Evolutionary conservation across 2,888 invertebrate genomes (phyloP).

Genomic region (Hoplodrina blanda): DNA sequence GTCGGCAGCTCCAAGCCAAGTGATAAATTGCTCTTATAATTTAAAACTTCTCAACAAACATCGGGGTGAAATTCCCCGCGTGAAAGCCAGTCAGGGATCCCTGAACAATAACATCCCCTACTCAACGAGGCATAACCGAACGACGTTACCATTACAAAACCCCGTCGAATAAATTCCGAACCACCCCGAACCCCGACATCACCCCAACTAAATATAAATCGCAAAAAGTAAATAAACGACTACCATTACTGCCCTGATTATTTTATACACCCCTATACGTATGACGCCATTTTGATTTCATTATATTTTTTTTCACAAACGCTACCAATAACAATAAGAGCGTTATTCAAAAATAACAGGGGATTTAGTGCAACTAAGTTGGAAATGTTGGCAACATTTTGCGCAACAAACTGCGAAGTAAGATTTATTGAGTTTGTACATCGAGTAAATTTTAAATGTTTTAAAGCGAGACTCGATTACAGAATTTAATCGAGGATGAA

Average conservation of each 20-base stretch:
- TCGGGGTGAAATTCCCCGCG: constrained; percentile 64
- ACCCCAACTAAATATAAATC: constrained; percentile 80
- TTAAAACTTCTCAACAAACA: constrained; percentile 67
- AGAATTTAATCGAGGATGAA: constrained; percentile 33
- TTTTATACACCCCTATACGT: constrained; percentile 80
- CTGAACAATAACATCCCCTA: constrained; percentile 76
- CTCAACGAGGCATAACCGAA: constrained; percentile 88
- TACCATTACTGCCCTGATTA: constrained; percentile 89
- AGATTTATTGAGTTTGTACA: constrained; percentile 53
- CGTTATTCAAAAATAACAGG: constrained; percentile 61
- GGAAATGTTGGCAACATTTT: constrained; percentile 53
- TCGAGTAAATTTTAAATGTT: constrained; percentile 38
- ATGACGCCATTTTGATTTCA: constrained; percentile 85
- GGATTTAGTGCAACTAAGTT: constrained; percentile 54
- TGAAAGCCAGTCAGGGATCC: constrained; percentile 66
- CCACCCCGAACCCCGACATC: constrained; percentile 78
- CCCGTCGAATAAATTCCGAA: constrained; percentile 78
- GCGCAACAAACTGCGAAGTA: constrained; percentile 45
- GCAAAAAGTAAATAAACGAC: constrained; percentile 89
- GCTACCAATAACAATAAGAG: constrained; percentile 68
- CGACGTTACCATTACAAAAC: constrained; percentile 81
- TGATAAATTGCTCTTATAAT: constrained; percentile 66
- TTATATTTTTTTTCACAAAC: constrained; percentile 64
- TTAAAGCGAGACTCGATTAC: constrained; percentile 49
- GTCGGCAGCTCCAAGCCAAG: constrained; percentile 32